Conservation (phyloP, 2,888 invertebrate species). For the Agrotis clavis region DNA sequence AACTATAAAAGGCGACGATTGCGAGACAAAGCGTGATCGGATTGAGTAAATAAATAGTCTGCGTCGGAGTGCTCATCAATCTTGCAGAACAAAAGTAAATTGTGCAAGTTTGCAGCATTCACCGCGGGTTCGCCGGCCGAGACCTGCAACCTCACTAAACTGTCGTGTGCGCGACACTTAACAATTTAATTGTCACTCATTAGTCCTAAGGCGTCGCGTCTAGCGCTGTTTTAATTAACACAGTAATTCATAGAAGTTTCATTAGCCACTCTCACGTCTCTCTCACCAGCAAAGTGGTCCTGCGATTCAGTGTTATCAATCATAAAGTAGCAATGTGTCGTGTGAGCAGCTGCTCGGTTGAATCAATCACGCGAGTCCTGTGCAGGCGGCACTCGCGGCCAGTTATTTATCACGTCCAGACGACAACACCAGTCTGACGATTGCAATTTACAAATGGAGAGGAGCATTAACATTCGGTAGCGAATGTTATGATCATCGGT, state of each 20-base stretch:
- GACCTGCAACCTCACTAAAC: slow-evolving; percentile 87
- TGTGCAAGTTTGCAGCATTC: slow-evolving; percentile 82
- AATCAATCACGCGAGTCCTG: slow-evolving; percentile 84
- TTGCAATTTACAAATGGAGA: slow-evolving; percentile 79
- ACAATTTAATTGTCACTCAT: slow-evolving; percentile 89
- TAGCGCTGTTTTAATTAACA: slow-evolving; percentile 84
- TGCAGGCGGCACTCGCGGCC: slow-evolving; percentile 75
- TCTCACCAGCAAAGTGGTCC: slow-evolving; percentile 66
- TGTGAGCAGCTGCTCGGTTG: slow-evolving; percentile 80
- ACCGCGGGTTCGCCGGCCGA: slow-evolving; percentile 84
- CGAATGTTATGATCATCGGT: slow-evolving; percentile 72
- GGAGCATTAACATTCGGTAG: slow-evolving; percentile 68
- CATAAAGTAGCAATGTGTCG: slow-evolving; percentile 73
- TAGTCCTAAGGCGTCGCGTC: slow-evolving; percentile 84
- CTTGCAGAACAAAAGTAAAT: slow-evolving; percentile 85
- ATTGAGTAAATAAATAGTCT: slow-evolving; percentile 89
- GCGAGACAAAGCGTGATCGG: slow-evolving; percentile 88
- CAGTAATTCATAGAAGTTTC: slow-evolving; percentile 83
- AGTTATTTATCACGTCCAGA: slow-evolving; percentile 84
- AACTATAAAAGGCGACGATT: slow-evolving; percentile 85
- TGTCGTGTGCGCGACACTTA: slow-evolving; percentile 85
- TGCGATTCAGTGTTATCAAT: slow-evolving; percentile 80
- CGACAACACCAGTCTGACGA: slow-evolving; percentile 77
- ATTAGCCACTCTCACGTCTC: slow-evolving; percentile 74
- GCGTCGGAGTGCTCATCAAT: slow-evolving; percentile 87